Evolutionary conservation across 2,113 vertebrate species (phyloP), one percentile per base, ranked within the genome.

Genomic region (Atractosteus spatula): DNA sequence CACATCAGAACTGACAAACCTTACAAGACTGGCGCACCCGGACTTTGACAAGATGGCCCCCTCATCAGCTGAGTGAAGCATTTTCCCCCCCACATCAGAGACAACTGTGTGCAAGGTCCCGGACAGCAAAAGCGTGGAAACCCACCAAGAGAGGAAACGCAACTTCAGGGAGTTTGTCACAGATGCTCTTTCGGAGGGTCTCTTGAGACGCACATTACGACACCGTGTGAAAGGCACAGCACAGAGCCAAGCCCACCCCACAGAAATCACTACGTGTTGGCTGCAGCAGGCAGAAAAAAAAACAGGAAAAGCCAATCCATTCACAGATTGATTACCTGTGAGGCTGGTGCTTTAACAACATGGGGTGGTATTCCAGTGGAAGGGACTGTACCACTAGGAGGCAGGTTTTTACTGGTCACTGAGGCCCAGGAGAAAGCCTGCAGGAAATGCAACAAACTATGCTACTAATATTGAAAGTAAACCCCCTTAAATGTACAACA

Each of bases 391-490:
- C 96, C 96, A 85, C 92, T 91, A 88, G 96, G 96, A 91, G 96
- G 96, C 89, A 98, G 93, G 92, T 98, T 98, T 96, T 98, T 98
- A 96, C 96, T 98, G 89, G 96, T 98, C 92, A 98, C 96, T 88
- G 94, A 96, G 86, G 96, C 96, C 96, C 96, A 98, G 86, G 96
- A 98, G 92, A 97, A 98, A 88, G 96, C 93, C 96, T 98, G 93
- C 87, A 90, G 92, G 89, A 89, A 89, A 94, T 88, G 84, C 89
- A 92, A 92, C 86, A 94, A 85, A 91, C 92, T 90, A 89, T 85
- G 85, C 90, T 90, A 91, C 86, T 90, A 83, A 93, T 90, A 84
- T 88, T 74, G 83, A 84, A 91, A 91, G 89, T 86, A 83, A 90
- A 85, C 91, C 86, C 89, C 71, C 42, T 41, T 5, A 5, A 51